These are phyloP conservation scores for Myripristis jacobus DNA, from an alignment of 2,797 vertebrate genomes.

Conservation along the genomic window DNA sequence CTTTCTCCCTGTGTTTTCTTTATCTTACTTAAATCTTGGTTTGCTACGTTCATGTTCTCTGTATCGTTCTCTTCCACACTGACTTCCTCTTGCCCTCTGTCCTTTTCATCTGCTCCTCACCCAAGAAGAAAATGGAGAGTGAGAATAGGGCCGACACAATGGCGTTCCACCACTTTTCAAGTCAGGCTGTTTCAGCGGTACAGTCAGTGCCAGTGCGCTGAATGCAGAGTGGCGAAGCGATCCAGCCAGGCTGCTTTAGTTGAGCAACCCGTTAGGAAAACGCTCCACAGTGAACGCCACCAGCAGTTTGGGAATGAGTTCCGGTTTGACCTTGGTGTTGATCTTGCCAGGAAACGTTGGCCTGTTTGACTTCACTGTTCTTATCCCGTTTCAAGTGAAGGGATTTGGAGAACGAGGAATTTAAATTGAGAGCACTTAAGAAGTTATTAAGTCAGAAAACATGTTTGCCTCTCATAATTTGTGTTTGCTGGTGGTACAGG, in stretches of 20 bases:
- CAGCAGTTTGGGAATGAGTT: constrained; percentile 59
- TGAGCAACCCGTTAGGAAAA: constrained; percentile 51
- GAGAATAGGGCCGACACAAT: constrained; percentile 45
- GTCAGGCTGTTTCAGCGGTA: constrained; percentile 47
- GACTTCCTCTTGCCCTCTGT: constrained; percentile 41
- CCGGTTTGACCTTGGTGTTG: constrained; percentile 59
- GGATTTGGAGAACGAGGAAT: constrained; percentile 26
- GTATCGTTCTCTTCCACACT: constrained; percentile 42
- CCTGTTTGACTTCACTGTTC: constrained; percentile 18
- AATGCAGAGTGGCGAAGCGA: constrained; percentile 52
- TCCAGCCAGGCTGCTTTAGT: constrained; percentile 43
- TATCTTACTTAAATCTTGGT: constrained; percentile 28
- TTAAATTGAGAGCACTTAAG: constrained; percentile 43
- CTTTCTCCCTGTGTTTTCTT: constrained; percentile 9
- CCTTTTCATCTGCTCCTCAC: constrained; percentile 47
- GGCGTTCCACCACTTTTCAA: constrained; percentile 56
- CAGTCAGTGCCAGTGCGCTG: constrained; percentile 43
- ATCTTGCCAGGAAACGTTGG: constrained; percentile 45
- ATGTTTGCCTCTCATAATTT: constrained; percentile 22
- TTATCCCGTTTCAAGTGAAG: constrained; percentile 33
- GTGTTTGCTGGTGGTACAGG: constrained; percentile 8
- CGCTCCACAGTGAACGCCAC: constrained; percentile 43
- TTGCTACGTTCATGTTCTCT: constrained; percentile 30
- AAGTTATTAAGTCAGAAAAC: constrained; percentile 44
- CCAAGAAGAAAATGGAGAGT: constrained; percentile 54